A percentile compares a stretch with the other conserved stretches of the same genome.
Conservation (phyloP, 1,140 invertebrate species). For the Eurosta solidaginis region DNA sequence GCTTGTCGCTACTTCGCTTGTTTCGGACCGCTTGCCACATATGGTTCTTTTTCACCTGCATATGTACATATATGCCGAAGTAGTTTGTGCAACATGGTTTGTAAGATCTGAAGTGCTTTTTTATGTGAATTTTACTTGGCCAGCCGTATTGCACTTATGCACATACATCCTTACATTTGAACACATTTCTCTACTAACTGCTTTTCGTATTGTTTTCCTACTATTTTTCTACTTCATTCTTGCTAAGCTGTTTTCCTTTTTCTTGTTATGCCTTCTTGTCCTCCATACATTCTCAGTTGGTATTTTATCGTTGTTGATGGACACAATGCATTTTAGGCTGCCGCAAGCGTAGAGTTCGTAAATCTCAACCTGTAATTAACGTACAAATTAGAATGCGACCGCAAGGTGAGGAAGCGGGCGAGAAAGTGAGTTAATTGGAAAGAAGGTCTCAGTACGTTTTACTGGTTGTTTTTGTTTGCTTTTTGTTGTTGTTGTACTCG, state of each 20-base stretch:
- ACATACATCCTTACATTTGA: not conserved
- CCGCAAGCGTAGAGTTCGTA: slow-evolving; percentile 44
- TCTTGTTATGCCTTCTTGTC: not conserved
- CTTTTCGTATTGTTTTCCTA: not conserved
- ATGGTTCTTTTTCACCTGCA: no score
- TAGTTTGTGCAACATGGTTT: not conserved
- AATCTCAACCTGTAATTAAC: slow-evolving; percentile 58
- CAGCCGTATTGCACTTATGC: not conserved
- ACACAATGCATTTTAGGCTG: slow-evolving; percentile 20
- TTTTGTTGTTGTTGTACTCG: not conserved
- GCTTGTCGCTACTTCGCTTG: not conserved
- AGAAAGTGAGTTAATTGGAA: slow-evolving; percentile 7
- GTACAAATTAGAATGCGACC: slow-evolving; percentile 41
- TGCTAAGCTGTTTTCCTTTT: not conserved
- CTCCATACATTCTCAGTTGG: not conserved
- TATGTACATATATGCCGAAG: no score
- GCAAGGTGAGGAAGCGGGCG: not conserved
- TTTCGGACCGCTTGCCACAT: not conserved
- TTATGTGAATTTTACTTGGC: not conserved
- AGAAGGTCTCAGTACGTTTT: slow-evolving; percentile 7
- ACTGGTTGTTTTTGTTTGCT: not conserved
- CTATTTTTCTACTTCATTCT: not conserved
- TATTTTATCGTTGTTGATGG: not conserved
- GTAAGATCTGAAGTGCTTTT: not conserved
- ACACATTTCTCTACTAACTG: not conserved